A percentile compares a stretch with the other conserved stretches of the same genome.
These are phyloP conservation scores for Agrochola macilenta DNA, from an alignment of 2,888 invertebrate genomes.

Conservation along the genomic window DNA sequence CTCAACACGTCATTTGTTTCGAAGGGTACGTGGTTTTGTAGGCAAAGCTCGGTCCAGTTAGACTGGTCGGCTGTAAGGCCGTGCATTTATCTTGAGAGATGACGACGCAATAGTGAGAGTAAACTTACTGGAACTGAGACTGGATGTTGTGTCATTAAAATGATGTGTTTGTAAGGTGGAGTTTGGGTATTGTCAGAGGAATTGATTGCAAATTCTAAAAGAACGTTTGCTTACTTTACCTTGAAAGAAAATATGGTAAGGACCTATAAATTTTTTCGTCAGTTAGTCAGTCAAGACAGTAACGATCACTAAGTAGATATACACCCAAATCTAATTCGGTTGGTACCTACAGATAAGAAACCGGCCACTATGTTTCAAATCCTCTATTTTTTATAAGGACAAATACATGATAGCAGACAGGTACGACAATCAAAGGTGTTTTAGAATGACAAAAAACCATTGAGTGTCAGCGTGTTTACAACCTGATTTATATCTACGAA, in stretches of 20 bases:
- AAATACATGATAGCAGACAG: background rate
- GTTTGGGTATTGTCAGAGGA: background rate
- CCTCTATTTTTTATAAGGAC: conserved; percentile 1
- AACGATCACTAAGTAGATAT: background rate
- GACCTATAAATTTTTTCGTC: background rate
- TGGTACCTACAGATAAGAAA: background rate
- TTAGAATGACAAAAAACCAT: conserved; percentile 15
- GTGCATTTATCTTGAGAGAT: conserved; percentile 78
- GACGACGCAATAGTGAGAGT: conserved; percentile 82
- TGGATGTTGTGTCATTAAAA: conserved; percentile 41
- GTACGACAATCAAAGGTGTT: background rate
- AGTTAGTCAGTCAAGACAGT: background rate
- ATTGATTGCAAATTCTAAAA: background rate
- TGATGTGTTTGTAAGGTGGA: conserved; percentile 27
- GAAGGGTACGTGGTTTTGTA: conserved; percentile 1
- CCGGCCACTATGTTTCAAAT: background rate
- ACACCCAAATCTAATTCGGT: background rate
- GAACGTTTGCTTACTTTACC: background rate
- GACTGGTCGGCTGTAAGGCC: conserved; percentile 72
- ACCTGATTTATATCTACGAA: conserved; percentile 44
- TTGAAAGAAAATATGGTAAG: background rate
- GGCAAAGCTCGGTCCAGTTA: conserved; percentile 57
- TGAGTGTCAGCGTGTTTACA: conserved; percentile 16
- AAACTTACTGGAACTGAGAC: conserved; percentile 54
- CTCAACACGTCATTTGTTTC: conserved; percentile 22